A percentile compares a stretch with the other conserved stretches of the same genome.
Evolutionary conservation across 2,113 vertebrate species (phyloP).

Genomic region (Planiliza haematocheilus): DNA sequence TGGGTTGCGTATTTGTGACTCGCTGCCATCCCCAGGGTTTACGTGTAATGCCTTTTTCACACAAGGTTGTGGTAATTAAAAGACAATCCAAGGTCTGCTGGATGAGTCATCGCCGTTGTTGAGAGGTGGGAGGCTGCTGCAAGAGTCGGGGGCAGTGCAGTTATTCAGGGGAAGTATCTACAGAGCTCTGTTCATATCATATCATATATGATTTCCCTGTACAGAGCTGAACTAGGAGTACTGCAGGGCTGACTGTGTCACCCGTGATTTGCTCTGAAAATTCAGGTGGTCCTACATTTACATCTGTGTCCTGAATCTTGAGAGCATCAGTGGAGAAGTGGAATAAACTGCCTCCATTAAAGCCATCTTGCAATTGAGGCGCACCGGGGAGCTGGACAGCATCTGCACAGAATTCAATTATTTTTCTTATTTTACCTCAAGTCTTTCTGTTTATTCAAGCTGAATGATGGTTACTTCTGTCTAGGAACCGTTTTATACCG

Average conservation of each 20-base stretch:
- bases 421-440: no score
- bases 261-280: no score
- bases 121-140: slow-evolving; percentile 41
- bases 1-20: slow-evolving; percentile 6
- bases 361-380: no score
- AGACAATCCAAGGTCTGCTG: slow-evolving; percentile 58
- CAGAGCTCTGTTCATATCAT: not conserved
- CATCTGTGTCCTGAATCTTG: no score
- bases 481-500: no score
- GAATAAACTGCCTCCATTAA: no score
- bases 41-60: slow-evolving; percentile 51
- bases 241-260: not conserved
- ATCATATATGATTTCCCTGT: not conserved
- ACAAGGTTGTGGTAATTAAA: slow-evolving; percentile 76
- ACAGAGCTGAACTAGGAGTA: not conserved
- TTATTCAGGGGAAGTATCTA: slow-evolving; percentile 1
- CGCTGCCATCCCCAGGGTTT: slow-evolving; percentile 5
- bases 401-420: no score
- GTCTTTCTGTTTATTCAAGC: no score
- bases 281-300: no score
- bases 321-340: no score
- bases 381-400: no score
- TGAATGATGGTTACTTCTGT: no score
- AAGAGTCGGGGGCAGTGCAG: not conserved
- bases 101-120: slow-evolving; percentile 73